These are phyloP conservation scores for Pedetes capensis DNA, from an alignment of 2,113 vertebrate genomes.

Conservation along the genomic window DNA sequence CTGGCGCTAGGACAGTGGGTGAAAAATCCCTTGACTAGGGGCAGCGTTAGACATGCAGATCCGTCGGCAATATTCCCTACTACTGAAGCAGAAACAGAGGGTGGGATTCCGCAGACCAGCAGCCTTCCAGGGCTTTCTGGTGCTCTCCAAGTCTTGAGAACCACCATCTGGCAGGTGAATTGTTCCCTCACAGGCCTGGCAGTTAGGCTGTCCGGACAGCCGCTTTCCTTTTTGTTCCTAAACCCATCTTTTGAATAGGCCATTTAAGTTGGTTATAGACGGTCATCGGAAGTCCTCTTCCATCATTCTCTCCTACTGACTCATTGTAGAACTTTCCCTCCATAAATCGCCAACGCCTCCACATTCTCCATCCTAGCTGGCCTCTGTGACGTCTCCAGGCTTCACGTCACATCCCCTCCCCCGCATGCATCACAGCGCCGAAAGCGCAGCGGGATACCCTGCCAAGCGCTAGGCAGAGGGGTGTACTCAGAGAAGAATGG, in stretches of 20 bases:
- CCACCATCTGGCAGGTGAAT: background rate
- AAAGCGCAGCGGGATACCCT: accelerated
- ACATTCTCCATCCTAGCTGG: background rate
- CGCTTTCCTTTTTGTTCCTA: background rate
- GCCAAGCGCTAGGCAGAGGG: background rate
- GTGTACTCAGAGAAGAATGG: conserved; percentile 31
- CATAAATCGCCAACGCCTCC: background rate
- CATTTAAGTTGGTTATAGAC: background rate
- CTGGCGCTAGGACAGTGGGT: background rate
- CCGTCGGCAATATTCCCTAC: background rate
- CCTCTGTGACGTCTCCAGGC: background rate
- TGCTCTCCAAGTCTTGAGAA: background rate
- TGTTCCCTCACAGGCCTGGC: background rate
- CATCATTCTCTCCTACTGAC: background rate
- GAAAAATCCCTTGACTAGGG: background rate
- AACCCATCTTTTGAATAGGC: background rate
- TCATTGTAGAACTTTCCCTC: background rate
- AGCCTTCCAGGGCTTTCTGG: background rate
- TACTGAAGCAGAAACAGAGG: background rate
- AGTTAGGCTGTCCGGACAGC: background rate
- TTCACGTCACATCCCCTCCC: background rate
- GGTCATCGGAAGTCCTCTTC: background rate
- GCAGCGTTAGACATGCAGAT: background rate
- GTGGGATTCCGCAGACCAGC: background rate
- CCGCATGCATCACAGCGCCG: background rate